phyloP scores from a whole-genome alignment of 2,888 invertebrate genomes.

The Notodonta dromedarius region DNA sequence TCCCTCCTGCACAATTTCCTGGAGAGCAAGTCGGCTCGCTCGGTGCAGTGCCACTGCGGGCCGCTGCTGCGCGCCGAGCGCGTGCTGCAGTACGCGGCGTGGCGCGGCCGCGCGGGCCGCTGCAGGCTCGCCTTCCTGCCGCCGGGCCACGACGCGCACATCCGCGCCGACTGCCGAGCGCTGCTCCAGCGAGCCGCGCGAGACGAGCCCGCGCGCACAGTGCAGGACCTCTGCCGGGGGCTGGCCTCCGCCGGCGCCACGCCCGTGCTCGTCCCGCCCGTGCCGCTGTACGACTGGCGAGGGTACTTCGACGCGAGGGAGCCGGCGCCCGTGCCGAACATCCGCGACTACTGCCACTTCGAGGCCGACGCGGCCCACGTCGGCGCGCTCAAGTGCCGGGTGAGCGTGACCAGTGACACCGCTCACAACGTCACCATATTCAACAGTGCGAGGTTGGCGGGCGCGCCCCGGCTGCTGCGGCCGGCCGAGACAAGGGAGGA shows the following conservation, averaged over 20 bases:
- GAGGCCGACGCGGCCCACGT: not conserved
- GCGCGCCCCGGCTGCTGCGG: not conserved
- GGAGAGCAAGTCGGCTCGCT: not conserved
- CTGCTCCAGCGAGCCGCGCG: not conserved
- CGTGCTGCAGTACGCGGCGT: slow-evolving; percentile 2
- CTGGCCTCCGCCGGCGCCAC: not conserved
- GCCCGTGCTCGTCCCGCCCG: not conserved
- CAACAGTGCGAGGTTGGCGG: not conserved
- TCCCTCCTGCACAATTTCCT: not conserved
- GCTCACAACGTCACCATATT: not conserved
- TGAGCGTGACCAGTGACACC: not conserved
- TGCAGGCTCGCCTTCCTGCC: not conserved
- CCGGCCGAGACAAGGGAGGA: not conserved
- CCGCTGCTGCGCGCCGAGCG: not conserved
- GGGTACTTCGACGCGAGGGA: not conserved
- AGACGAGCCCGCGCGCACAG: not conserved
- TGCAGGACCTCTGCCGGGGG: not conserved
- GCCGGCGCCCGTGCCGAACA: not conserved
- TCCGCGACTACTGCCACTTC: not conserved
- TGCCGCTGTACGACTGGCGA: not conserved
- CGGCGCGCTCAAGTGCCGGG: not conserved
- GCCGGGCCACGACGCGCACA: not conserved
- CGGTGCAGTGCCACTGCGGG: slow-evolving; percentile 3
- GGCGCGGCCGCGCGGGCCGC: not conserved
- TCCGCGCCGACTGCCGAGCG: not conserved